Evolutionary conservation across 2,888 invertebrate species (phyloP), one percentile per base, ranked within the genome.

Genomic region (Cabera pusaria): DNA sequence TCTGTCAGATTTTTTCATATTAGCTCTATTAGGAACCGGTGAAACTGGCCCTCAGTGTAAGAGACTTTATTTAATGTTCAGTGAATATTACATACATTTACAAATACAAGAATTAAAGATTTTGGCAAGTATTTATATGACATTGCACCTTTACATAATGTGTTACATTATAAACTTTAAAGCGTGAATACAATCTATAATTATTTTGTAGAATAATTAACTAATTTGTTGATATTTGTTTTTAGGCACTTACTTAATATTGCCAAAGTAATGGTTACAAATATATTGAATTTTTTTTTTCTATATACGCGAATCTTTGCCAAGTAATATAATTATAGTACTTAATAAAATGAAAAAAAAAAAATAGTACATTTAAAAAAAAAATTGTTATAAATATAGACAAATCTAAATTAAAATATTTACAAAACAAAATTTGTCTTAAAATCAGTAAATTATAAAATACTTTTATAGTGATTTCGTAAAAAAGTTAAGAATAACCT

Each of bases 191-290:
- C n/a, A n/a, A n/a, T n/a, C n/a, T n/a, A n/a, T n/a, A n/a, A n/a
- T n/a, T n/a, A n/a, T n/a, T n/a, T n/a, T 46, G 14, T 14, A 14
- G 9, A 32, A 26, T 11, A 31, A 19, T 38, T 38, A 19, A 20
- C 32, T 45, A 41, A 44, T 29, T 37, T 43, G 29, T 38, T 26
- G 42, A 24, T 44, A 40, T 37, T 43, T 25, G 31, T 23, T 34
- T 14, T 14, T 39, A 52, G 52, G 52, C 52, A 52, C 49, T 52
- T 52, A 28, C 23, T 36, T 36, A 36, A 44, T 45, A 52, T 52
- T 49, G 49, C 52, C 45, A 43, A 45, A 49, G 25, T 44, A 40
- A 41, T 35, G 2, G 9, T 32, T 33, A 38, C 20, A 32, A 27
- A 11, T 23, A 16, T n/a, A n/a, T n/a, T n/a, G n/a, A 16, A 17